Percentiles rank a stretch among this genome's conserved stretches.
phyloP scores from a whole-genome alignment of 2,797 vertebrate genomes.

The Geotrypetes seraphini region DNA sequence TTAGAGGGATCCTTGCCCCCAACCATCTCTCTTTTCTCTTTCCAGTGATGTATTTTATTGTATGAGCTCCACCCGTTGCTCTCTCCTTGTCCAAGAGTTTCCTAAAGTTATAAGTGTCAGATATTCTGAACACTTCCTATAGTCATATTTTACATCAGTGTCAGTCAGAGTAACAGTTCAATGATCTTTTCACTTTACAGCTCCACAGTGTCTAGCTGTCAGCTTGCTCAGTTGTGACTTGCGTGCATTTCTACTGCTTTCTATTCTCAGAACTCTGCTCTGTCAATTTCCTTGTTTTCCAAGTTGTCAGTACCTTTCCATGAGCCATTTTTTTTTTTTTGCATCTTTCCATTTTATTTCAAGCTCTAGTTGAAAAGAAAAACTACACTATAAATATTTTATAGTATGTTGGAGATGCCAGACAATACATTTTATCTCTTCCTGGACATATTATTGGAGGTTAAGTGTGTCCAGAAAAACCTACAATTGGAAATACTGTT shows the following conservation, averaged over 20 bases:
- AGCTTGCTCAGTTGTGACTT: constrained; percentile 36
- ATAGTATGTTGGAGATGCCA: no score
- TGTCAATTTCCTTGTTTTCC: constrained; percentile 33
- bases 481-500: no score
- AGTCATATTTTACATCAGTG: constrained; percentile 29
- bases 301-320: constrained; percentile 21
- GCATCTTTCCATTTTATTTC: neutral
- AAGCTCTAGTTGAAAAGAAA: neutral
- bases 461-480: no score
- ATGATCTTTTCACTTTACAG: constrained; percentile 46
- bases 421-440: no score
- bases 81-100: neutral
- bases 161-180: constrained; percentile 50
- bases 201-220: constrained; percentile 44
- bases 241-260: constrained; percentile 22
- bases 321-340: constrained; percentile 7
- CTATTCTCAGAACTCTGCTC: constrained; percentile 18
- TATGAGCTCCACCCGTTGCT: constrained; percentile 7
- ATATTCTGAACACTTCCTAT: constrained; percentile 12
- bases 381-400: neutral
- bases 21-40: constrained; percentile 8
- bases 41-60: constrained; percentile 19
- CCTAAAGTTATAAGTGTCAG: constrained; percentile 25
- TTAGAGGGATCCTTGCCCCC: no score
- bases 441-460: no score